Base-by-base conservation (phyloP, 37 sponge, comb jelly and placozoan species). In the Amphimedon queenslandica region DNA sequence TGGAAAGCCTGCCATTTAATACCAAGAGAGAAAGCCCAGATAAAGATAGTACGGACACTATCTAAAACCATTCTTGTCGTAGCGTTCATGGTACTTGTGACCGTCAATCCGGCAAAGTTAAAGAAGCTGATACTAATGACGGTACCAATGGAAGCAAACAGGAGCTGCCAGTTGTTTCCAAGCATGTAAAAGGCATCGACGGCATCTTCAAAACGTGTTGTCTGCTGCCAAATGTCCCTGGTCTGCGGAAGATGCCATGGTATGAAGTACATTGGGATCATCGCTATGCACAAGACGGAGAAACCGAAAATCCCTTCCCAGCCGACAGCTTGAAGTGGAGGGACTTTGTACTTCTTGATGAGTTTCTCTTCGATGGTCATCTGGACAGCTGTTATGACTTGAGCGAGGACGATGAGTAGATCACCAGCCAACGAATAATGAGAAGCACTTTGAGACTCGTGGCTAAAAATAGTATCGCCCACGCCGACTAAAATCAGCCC, bases 251-350 rank as follows among this genome's bases (percentile, higher is more conserved):
- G 63, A 57, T 90, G 91, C 89, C 88, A 89, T 3, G 95, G 99
- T 24, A 95, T 90, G 83, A 95, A 98, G 86, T 87, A 98, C 83
- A 98, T 84, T 2, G 93, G 87, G 25, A 98, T 24, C 38, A 92
- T 88, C 21, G 92, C 86, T 23, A 92, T n/a, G 5, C 61, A 10
- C 10, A 92, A 63, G 4, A 86, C 39, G 61, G 69, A 66, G 53
- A 98, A 89, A 2, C 99, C 99, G 38, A 92, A 98, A 30, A 92
- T 79, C 0, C 99, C 99, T 63, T 98, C 99, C 90, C 92, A 98
- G 18, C 99, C 99, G 0, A 98, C 93, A 2, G 84, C 99, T 58
- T 92, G 91, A 6, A 92, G 80, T 1, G 93, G 79, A 58, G 87
- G 88, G 23, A 92, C 91, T 28, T 98, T 57, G 66, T 98, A 94